Conservation (phyloP, 1,140 invertebrate genomes). For the Mya arenaria region DNA sequence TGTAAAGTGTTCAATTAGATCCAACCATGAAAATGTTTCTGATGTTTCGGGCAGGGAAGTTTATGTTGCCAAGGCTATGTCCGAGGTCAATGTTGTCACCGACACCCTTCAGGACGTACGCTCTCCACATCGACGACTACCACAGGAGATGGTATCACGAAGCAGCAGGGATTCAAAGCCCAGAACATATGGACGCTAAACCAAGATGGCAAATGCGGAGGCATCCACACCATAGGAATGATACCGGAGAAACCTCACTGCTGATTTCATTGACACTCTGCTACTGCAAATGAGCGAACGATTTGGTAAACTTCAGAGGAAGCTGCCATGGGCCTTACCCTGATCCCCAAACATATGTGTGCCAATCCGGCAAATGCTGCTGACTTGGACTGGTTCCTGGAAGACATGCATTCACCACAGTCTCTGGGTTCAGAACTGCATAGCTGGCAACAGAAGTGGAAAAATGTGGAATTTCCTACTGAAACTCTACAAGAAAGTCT, state of each 20-base stretch:
- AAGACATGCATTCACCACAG: too few species aligned
- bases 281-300: neutral
- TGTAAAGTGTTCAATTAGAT: too few species aligned
- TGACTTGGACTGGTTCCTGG: too few species aligned
- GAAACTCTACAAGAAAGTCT: too few species aligned
- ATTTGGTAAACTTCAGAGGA: neutral
- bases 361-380: too few species aligned
- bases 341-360: neutral
- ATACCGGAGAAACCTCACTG: neutral
- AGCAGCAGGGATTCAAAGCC: neutral
- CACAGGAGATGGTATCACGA: neutral
- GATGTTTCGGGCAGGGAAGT: neutral
- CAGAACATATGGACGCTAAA: neutral
- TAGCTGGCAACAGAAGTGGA: too few species aligned
- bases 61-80: neutral
- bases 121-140: too few species aligned
- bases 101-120: too few species aligned
- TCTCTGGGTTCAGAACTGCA: too few species aligned
- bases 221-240: neutral
- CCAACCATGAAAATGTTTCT: neutral
- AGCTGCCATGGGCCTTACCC: neutral
- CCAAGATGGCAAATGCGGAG: neutral
- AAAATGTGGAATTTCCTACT: too few species aligned
- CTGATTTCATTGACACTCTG: conserved; percentile 1
- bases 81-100: neutral